phyloP scores from a whole-genome alignment of 1,140 invertebrate species.

The Heliconius hewitsoni region DNA sequence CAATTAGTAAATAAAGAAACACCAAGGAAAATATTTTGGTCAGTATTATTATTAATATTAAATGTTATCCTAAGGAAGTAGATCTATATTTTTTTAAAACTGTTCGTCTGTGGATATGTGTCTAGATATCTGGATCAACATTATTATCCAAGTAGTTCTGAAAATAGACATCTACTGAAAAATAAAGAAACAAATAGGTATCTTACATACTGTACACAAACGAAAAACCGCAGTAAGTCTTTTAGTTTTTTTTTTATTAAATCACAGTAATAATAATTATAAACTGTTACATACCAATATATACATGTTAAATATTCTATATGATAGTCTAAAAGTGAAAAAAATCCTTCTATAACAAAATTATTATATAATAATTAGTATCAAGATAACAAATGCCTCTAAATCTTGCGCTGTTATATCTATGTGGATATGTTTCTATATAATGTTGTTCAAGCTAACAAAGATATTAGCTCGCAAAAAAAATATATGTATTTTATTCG shows the following conservation, averaged over 20 bases:
- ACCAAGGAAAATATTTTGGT: neutral
- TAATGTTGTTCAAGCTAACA: slow-evolving; percentile 57
- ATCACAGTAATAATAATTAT: no score
- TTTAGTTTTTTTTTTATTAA: no score
- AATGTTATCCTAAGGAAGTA: slow-evolving; percentile 5
- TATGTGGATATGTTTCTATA: neutral
- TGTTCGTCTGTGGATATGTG: neutral
- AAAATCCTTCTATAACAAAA: slow-evolving; percentile 52
- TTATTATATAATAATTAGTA: slow-evolving; percentile 53
- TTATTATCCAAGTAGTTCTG: neutral
- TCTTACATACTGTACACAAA: no score
- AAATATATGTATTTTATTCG: neutral
- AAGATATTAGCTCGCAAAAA: neutral
- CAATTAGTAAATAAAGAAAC: slow-evolving; percentile 4
- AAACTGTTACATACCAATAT: no score
- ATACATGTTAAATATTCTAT: slow-evolving; percentile 16
- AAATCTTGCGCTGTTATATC: neutral
- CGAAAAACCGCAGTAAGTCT: no score
- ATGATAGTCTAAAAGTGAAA: slow-evolving; percentile 47
- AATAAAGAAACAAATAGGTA: no score
- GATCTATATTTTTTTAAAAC: slow-evolving; percentile 15
- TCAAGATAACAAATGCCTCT: slow-evolving; percentile 37
- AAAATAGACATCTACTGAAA: no score
- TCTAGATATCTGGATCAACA: neutral
- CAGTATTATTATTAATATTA: slow-evolving; percentile 11